Base-by-base conservation (phyloP, 2,888 invertebrate species). In the Tuta absoluta region DNA sequence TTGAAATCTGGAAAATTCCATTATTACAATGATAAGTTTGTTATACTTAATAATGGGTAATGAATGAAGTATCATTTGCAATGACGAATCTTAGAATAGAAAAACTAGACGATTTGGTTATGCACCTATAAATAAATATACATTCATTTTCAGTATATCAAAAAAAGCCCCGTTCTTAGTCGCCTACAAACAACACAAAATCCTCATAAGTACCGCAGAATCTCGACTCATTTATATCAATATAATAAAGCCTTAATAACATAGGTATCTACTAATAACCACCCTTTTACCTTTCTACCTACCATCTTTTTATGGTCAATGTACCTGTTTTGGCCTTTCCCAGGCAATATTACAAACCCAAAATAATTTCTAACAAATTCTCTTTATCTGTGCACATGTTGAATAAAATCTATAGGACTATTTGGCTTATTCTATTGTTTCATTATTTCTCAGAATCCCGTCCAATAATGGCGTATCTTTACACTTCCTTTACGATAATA, bases 401-500 rank as follows among this genome's bases (percentile, higher is more conserved):
- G 71, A 70, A 74, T 79, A 84, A 81, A 81, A 78, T 75, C 74
- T 75, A 70, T 79, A 73, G 73, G 73, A 74, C 72, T 71, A 71
- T 71, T 72, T 68, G 69, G 70, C 70, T 65, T 59, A 53, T 21
- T 49, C 77, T 65, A 83, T 89, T 89, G 89, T 89, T 86, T 88
- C 84, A 86, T 60, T 71, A 67, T 72, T 75, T 74, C 88, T 69
- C 68, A 77, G 88, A 89, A 89, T 76, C 69, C 66, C 74, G 69
- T 67, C 77, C 81, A 82, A 86, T 87, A 85, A 81, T 75, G 74
- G 74, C 76, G 79, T 88, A 89, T 89, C 88, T 89, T 83, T 89
- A 84, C 82, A 88, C 84, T 89, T 90, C 91, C 89, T 86, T 77
- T 84, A 76, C 73, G 89, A 89, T 89, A 86, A 76, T 87, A 75